Conservation (phyloP, 2,797 vertebrate species). For the Onychomys torridus region DNA sequence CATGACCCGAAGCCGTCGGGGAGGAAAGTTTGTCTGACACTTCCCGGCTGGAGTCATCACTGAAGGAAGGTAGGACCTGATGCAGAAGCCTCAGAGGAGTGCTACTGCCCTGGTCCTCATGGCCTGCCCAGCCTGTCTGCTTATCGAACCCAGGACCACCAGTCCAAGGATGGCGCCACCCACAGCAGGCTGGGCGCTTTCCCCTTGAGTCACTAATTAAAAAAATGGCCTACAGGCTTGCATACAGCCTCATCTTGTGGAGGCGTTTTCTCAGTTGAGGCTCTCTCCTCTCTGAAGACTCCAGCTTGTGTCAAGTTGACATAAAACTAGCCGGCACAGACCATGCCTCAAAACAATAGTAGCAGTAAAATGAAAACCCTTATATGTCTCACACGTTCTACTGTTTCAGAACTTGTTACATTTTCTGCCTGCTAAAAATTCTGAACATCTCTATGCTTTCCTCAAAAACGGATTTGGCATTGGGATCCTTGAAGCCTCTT, state of each 20-base stretch:
- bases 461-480: not conserved
- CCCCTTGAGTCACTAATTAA: not conserved
- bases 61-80: not conserved
- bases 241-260: no score
- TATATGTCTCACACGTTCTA: not conserved
- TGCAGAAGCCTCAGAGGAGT: not conserved
- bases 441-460: not conserved
- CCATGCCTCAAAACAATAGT: not conserved
- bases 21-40: not conserved
- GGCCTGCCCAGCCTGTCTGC: not conserved
- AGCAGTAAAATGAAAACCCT: not conserved
- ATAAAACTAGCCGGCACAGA: not conserved
- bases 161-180: not conserved
- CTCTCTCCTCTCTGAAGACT: not conserved
- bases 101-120: not conserved
- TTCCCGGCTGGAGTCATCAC: not conserved
- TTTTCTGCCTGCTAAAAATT: not conserved
- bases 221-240: not conserved
- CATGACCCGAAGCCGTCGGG: no score
- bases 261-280: not conserved
- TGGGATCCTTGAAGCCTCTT: not conserved
- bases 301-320: not conserved
- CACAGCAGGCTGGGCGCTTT: rapidly evolving
- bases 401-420: slow-evolving; percentile 24
- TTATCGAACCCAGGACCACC: not conserved